Evolutionary conservation across 2,888 invertebrate genomes (phyloP), one percentile per base, ranked within the genome.

Genomic region (Eubasilissa splendida): DNA sequence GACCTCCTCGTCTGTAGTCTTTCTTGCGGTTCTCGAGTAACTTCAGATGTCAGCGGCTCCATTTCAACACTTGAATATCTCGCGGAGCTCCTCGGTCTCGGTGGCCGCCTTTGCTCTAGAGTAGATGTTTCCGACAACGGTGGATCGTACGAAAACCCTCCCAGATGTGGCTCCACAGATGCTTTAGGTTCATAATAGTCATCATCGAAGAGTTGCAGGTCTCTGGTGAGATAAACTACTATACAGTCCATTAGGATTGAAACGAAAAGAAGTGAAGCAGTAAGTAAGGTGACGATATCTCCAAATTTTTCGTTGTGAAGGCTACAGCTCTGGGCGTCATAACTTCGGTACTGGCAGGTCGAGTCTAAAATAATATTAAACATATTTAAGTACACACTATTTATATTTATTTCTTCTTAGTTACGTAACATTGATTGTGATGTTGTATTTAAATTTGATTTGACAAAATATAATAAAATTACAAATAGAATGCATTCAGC

Each of bases 321-420:
- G 78, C 88, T 87, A 74, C 92, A 92, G 0, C 86, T 85, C 0
- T 85, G 85, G 53, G 86, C 86, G 76, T 88, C 86, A 42, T 85
- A 85, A 5, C 90, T 89, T 88, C 90, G 89, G 71, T 89, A 89
- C 59, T 88, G 86, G 79, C 92, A 92, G 2, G 90, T 89, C 58
- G 85, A 82, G 76, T 88, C 88, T 89, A 71, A 4, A 83, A 84
- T 33, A 5, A 53, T n/a, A 8, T n/a, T n/a, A 58, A n/a, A 58
- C 11, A 58, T 58, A 58, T 58, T 1, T 58, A 58, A 22, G 22
- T n/a, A 58, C n/a, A 58, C 0, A 58, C 22, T 11, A 9, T 42
- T 42, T 42, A 22, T 42, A 42, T 42, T 42, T 5, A 42, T 42
- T 7, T 42, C 42, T 42, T 1, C 42, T 5, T 42, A 5, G 7